Evolutionary conservation across 2,797 vertebrate species (phyloP), one percentile per base, ranked within the genome.

Genomic region (Fundulus diaphanus): DNA sequence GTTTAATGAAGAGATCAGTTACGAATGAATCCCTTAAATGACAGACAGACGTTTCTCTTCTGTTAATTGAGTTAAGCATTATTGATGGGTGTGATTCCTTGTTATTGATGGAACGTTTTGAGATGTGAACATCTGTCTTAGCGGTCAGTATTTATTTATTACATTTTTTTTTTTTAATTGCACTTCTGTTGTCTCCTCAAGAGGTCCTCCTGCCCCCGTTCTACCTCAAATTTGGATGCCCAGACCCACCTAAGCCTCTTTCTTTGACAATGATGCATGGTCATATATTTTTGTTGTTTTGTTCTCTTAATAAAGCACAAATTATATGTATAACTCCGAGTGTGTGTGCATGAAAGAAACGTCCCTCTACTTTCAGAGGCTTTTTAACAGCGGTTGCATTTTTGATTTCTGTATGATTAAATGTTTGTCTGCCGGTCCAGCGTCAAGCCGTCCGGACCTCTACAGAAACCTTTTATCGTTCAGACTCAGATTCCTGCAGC

Each of bases 301-400:
- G 85, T 94, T 91, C 82, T 70, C 92, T 85, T 89, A 95, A 95
- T 96, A 96, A 95, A 96, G 95, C 94, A 94, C 94, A 95, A 93
- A 85, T 81, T 77, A 91, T 81, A 86, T 88, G 82, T 51, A 63
- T 12, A 81, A 72, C 48, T 3, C 69, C 22, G 20, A 11, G 51
- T 11, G 13, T 61, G n/a, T 12, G 49, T 52, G n/a, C 8, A 24
- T 46, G 27, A 74, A 42, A 16, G 37, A 37, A 8, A 59, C 29
- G 16, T 59, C 16, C 18, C 56, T 59, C 56, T 3, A 8, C 16
- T 59, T 59, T 59, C 56, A 59, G 27, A 31, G 56, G 56, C 15
- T 29, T 8, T 61, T 18, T 22, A 61, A 35, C 57, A 61, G 33
- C 59, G 37, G 33, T 24, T 63, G n/a, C 4, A 66, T 42, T 42